phyloP scores from a whole-genome alignment of 1,140 invertebrate genomes.

The Polypedilum vanderplanki region DNA sequence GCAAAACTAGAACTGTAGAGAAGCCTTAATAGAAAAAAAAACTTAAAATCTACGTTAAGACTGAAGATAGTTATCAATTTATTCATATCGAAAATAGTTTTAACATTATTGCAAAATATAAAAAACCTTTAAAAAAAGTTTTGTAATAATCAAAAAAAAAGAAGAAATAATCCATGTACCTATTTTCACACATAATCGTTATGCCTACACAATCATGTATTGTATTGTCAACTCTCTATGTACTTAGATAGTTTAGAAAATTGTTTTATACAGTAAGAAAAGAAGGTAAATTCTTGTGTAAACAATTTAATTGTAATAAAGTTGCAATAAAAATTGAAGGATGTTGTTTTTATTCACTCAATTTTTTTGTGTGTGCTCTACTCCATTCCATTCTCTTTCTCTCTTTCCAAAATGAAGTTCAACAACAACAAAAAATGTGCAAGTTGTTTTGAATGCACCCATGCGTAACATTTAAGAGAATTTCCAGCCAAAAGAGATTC shows the following conservation, averaged over 20 bases:
- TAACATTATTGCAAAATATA: neutral
- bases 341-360: neutral
- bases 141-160: neutral
- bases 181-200: conserved; percentile 19
- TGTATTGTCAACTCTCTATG: neutral
- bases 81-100: neutral
- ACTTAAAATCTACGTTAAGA: neutral
- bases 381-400: neutral
- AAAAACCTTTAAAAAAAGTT: neutral
- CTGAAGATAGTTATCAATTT: conserved; percentile 6
- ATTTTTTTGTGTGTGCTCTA: neutral
- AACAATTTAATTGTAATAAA: conserved; percentile 4
- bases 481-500: conserved; percentile 1
- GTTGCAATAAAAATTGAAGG: conserved; percentile 12
- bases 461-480: conserved; percentile 2
- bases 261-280: conserved; percentile 2
- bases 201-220: conserved; percentile 7
- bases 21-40: neutral
- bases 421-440: neutral
- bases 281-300: conserved; percentile 7
- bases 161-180: neutral
- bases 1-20: neutral
- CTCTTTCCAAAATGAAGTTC: neutral
- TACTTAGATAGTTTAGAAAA: conserved; percentile 19
- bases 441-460: neutral